Evolutionary conservation across 2,113 vertebrate species (phyloP).

Genomic region (Syrrhaptes paradoxus): DNA sequence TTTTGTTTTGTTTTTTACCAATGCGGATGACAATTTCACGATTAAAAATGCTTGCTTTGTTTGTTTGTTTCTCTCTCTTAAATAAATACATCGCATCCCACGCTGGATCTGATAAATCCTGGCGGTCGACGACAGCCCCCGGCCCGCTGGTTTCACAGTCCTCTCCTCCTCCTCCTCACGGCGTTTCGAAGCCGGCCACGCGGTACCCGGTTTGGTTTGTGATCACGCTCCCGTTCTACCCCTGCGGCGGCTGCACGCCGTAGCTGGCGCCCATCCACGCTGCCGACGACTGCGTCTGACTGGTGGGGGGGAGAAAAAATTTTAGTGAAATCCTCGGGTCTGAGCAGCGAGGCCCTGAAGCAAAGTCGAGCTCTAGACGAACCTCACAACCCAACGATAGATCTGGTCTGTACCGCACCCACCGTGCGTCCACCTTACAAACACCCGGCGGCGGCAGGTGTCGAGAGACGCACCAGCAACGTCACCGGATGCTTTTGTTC

Average conservation of each 20-base stretch:
- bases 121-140: slow-evolving; percentile 75
- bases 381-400: too few relatives aligned
- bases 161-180: slow-evolving; percentile 72
- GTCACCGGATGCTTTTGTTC: too few relatives aligned
- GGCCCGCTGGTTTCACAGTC: slow-evolving; percentile 71
- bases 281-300: slow-evolving; percentile 89
- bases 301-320: slow-evolving; percentile 37
- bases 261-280: slow-evolving; percentile 89
- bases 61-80: slow-evolving; percentile 3
- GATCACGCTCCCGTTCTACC: slow-evolving; percentile 88
- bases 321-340: too few relatives aligned
- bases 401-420: too few relatives aligned
- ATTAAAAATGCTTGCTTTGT: slow-evolving; percentile 78
- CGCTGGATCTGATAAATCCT: slow-evolving; percentile 81
- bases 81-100: slow-evolving; percentile 84
- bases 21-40: slow-evolving; percentile 77
- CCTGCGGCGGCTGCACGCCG: slow-evolving; percentile 83
- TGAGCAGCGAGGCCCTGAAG: too few relatives aligned
- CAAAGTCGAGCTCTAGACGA: too few relatives aligned
- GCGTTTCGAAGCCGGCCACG: slow-evolving; percentile 89
- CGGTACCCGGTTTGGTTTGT: slow-evolving; percentile 89
- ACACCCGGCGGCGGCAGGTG: too few relatives aligned
- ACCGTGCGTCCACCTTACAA: too few relatives aligned
- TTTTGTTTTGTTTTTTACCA: slow-evolving; percentile 77
- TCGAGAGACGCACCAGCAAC: too few relatives aligned